Evolutionary conservation across 2,113 vertebrate species (phyloP), one percentile per base, ranked within the genome.

Genomic region (Ia io): DNA sequence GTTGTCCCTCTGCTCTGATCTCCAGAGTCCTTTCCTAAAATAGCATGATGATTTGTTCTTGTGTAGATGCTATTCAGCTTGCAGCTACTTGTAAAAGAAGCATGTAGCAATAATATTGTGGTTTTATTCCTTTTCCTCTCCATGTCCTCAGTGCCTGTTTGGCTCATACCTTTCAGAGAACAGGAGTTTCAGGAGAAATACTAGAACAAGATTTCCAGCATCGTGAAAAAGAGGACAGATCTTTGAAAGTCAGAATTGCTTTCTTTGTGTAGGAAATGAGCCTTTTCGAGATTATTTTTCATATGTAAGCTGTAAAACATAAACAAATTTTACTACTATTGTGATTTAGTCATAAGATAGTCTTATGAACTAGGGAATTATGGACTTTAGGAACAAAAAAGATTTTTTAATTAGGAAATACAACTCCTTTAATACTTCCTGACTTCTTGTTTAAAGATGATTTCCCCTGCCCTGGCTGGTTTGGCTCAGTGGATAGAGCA

Each of bases 371-470:
- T 22, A 10, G 14, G 56, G 51, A 83, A 65, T 67, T 56, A 42
- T 1, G 11, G 65, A 53, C 44, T 53, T 74, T 56, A 82, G 76
- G 44, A 94, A 69, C 1, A 77, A 76, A 56, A 95, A 78, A 77
- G 28, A 65, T 69, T 23, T 61, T 61, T 82, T 2, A 37, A 61
- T 61, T 82, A 74, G 22, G 47, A 85, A 53, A 25, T 59, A 47
- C 20, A 82, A 69, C 9, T 63, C 69, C 30, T 91, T 59, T 65
- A 76, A 42, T 23, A 65, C 12, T n/a, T 67, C 20, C 2, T 76
- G 71, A 89, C 17, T 89, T 90, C 51, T 53, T n/a, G 59, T 82
- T 67, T 96, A 51, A 97, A 96, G 88, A 61, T 78, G 10, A 95
- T 96, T 97, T 93, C 32, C 37, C 95, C 32, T 97, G 1, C 59